A percentile compares a stretch with the other conserved stretches of the same genome.
Evolutionary conservation across 2,888 invertebrate genomes (phyloP).

Genomic region (Tenthredo mesomela): DNA sequence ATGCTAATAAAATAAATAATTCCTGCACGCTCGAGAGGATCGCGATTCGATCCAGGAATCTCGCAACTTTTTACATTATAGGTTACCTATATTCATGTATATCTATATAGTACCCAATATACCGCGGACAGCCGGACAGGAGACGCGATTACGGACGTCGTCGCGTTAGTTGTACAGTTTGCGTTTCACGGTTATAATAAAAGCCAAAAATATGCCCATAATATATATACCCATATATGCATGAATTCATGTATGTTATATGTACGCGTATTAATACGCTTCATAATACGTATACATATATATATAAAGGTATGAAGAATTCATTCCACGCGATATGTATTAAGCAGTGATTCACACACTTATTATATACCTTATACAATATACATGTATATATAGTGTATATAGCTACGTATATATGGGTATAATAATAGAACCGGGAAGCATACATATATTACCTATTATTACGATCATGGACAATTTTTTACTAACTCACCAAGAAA

Average conservation of each 20-base stretch:
- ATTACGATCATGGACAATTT: too few species aligned
- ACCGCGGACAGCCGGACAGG: neutral
- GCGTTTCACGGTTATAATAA: neutral
- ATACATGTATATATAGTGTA: neutral
- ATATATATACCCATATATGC: neutral
- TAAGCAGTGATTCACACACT: neutral
- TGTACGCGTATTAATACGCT: neutral
- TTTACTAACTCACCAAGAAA: too few species aligned
- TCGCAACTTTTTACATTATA: constrained; percentile 17
- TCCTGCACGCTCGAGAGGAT: constrained; percentile 17
- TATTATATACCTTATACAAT: neutral
- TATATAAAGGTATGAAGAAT: neutral
- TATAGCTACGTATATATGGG: too few species aligned
- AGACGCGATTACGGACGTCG: neutral
- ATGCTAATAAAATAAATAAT: neutral
- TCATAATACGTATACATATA: neutral
- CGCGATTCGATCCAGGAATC: constrained; percentile 28
- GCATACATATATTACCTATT: too few species aligned
- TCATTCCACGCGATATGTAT: constrained; percentile 3
- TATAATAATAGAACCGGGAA: too few species aligned
- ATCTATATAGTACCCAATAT: neutral
- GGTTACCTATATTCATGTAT: neutral
- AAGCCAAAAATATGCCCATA: neutral
- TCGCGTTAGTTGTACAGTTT: neutral
- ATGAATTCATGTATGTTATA: neutral